Percentiles rank a stretch among this genome's conserved stretches.
Evolutionary conservation across 2,113 vertebrate genomes (phyloP).

Genomic region (Hippocampus zosterae): DNA sequence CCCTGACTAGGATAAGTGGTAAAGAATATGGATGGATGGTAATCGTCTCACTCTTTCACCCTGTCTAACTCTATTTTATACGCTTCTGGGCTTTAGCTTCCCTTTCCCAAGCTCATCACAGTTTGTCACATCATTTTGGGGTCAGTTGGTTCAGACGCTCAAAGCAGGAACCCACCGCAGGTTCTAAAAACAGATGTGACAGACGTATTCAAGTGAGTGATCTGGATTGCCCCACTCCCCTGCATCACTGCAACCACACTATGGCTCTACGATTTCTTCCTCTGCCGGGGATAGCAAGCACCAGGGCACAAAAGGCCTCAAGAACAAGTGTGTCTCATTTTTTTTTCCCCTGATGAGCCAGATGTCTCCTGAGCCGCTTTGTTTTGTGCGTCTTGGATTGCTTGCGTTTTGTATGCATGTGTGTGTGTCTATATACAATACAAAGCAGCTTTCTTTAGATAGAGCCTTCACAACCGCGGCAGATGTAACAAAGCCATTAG

Average conservation of each 20-base stretch:
- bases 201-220: slow-evolving; percentile 74
- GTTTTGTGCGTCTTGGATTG: background rate
- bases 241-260: slow-evolving; percentile 69
- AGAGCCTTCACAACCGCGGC: too few relatives aligned
- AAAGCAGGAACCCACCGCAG: slow-evolving; percentile 55
- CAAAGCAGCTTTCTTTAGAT: too few relatives aligned
- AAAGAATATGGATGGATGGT: background rate
- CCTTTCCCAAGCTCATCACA: slow-evolving; percentile 55
- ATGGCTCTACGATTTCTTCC: slow-evolving; percentile 62
- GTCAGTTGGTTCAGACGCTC: slow-evolving; percentile 61
- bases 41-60: slow-evolving; percentile 15
- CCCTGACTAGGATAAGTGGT: background rate
- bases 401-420: background rate
- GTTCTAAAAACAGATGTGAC: slow-evolving; percentile 76
- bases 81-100: slow-evolving; percentile 18
- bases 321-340: slow-evolving; percentile 42
- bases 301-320: slow-evolving; percentile 39
- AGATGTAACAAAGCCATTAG: too few relatives aligned
- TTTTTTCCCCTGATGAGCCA: background rate
- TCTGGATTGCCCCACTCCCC: slow-evolving; percentile 46
- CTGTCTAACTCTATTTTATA: slow-evolving; percentile 30
- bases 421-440: background rate
- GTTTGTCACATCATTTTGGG: slow-evolving; percentile 68
- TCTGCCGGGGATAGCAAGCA: slow-evolving; percentile 47
- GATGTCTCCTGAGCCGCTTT: background rate